Evolutionary conservation across 2,888 invertebrate genomes (phyloP), one percentile per base, ranked within the genome.

Genomic region (Apamea anceps): DNA sequence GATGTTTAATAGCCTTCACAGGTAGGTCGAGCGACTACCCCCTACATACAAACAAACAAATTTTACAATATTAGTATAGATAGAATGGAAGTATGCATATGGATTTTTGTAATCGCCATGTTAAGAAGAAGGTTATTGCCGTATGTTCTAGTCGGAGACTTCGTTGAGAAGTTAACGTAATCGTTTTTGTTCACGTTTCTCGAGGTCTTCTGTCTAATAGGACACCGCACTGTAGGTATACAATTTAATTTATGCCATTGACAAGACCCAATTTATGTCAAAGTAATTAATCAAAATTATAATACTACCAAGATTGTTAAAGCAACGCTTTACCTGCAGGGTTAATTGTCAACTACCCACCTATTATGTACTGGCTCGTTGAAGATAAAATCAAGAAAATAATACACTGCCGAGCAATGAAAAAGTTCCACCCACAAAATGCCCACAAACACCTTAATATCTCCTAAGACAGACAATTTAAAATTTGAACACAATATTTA

Each of bases 191-290:
- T 37, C 28, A 48, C 57, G 70, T 65, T 83, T 70, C 48, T 65
- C 70, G 68, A 83, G 80, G 80, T 70, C 83, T 48, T 51, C 25
- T 70, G 15, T 57, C 25, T 37, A 57, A 70, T 57, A 68, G 63
- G 48, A n/a, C 63, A 51, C 18, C n/a, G 68, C 48, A 70, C 80
- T 62, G 63, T 63, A 68, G 2, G 37, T 45, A 45, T 63, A 63
- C 21, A 77, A 63, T 82, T 48, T 82, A 68, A 68, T 80, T 45
- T 37, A 80, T 62, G 51, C 80, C 62, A 51, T 66, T 51, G n/a
- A 42, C 82, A 32, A 80, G 82, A 32, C 60, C 66, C 66, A 82
- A 70, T 83, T 76, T 68, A 83, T 70, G 15, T 15, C 51, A 51
- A 37, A 82, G 51, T 42, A 45, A 37, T 68, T 82, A 76, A 54